Base-by-base conservation (phyloP, 2,797 vertebrate genomes). In the Botia kubotai region DNA sequence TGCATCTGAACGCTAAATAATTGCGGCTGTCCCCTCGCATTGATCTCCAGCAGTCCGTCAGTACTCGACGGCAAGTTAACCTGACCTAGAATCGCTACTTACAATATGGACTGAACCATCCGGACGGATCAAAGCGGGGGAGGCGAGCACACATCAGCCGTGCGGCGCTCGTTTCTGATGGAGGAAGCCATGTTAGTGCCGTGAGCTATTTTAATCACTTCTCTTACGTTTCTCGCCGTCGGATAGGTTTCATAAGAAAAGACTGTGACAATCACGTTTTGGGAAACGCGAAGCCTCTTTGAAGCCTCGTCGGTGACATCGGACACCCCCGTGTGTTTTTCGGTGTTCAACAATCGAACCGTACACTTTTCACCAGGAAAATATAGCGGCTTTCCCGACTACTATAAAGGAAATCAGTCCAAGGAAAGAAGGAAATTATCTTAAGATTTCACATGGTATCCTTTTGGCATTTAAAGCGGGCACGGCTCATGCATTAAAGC, bases 81-180 rank as follows among this genome's bases (percentile, higher is more conserved):
- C 91, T 94, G 94, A 95, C 94, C 93, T 93, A 94, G 94, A 93
- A 94, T 90, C 91, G 93, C 93, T 92, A 33, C 92, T 94, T 93
- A 93, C 91, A 94, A 93, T 92, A 91, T 91, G 93, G 94, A 82
- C 91, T 82, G 79, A 92, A 94, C 94, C 94, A 95, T 92, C 75
- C 8, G 70, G 79, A 77, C 6, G 79, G 77, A 88, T 70, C 84
- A 66, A 85, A 87, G 33, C 33, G 88, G 87, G 84, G 76, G 39
- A 55, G 63, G 74, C 39, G 63, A 19, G 65, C 36, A 17, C 60
- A 29, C 77, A 39, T 66, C 75, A 75, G 33, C 23, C 4, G 23
- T n/a, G 8, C 21, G 6, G 79, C 33, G 46, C 52, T 58, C 23
- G 36, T 75, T 75, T 65, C 29, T 57, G 43, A 39, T 17, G 46